Conservation (phyloP, 2,888 invertebrate genomes). For the Laspeyria flexula region DNA sequence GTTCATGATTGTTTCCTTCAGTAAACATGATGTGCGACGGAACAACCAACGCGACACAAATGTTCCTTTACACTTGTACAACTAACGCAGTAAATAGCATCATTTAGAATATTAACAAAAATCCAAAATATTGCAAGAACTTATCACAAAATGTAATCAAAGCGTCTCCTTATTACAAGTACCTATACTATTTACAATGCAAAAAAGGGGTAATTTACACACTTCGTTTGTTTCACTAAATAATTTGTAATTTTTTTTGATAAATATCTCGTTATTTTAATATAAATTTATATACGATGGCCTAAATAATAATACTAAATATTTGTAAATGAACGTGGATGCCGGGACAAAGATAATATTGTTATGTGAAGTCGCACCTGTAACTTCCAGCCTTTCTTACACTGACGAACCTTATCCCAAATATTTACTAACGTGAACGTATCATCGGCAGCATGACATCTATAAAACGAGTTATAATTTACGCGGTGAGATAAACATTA, state of each 20-base stretch:
- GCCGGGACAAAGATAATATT: constrained; percentile 47
- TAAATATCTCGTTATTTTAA: constrained; percentile 75
- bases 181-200: constrained; percentile 83
- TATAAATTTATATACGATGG: constrained; percentile 80
- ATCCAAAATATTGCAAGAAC: constrained; percentile 74
- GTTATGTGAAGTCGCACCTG: constrained; percentile 43
- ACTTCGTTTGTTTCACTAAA: constrained; percentile 73
- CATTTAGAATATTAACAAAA: constrained; percentile 45
- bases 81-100: constrained; percentile 66
- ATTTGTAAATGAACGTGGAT: constrained; percentile 54
- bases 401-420: constrained; percentile 57
- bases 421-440: constrained; percentile 60
- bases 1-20: constrained; percentile 41
- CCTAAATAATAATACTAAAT: constrained; percentile 78
- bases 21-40: constrained; percentile 48
- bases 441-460: constrained; percentile 66
- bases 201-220: constrained; percentile 75
- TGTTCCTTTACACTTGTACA: constrained; percentile 50
- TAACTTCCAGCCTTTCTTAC: constrained; percentile 41
- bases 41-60: constrained; percentile 16
- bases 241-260: constrained; percentile 80
- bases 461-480: constrained; percentile 68
- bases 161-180: constrained; percentile 65
- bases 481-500: constrained; percentile 74
- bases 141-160: constrained; percentile 72